Conservation (phyloP, 2,888 invertebrate genomes). For the Conus canariensis region DNA sequence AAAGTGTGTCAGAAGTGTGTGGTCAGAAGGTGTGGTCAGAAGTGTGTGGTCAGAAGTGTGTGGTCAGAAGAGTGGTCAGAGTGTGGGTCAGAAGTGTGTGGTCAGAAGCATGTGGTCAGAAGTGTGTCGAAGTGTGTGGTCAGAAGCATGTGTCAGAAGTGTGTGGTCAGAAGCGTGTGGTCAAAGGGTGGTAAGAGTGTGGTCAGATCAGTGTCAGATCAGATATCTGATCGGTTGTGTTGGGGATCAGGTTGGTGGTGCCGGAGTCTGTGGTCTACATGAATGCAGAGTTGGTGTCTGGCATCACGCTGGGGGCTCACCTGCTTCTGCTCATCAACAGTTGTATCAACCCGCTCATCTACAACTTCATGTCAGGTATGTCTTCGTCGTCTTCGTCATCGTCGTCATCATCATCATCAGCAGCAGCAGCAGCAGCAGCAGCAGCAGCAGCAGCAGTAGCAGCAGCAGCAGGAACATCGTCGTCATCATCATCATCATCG, state of each 20-base stretch:
- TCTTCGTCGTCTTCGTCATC: too few relatives aligned
- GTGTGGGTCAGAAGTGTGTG: too few relatives aligned
- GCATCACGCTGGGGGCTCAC: slow-evolving; percentile 46
- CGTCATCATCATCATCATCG: background rate
- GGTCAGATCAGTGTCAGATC: background rate
- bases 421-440: background rate
- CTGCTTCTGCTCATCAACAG: slow-evolving; percentile 49
- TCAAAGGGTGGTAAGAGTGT: background rate
- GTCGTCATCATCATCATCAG: too few relatives aligned
- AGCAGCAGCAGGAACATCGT: background rate
- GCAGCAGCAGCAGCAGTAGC: background rate
- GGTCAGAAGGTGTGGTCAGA: too few relatives aligned
- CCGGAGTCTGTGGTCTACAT: background rate
- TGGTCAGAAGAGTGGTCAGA: too few relatives aligned
- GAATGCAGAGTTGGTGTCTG: slow-evolving; percentile 36
- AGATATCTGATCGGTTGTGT: background rate
- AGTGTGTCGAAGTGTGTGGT: background rate
- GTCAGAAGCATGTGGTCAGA: too few relatives aligned
- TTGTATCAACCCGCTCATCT: slow-evolving; percentile 50
- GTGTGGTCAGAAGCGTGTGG: background rate
- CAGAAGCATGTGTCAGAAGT: background rate
- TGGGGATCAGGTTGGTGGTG: background rate
- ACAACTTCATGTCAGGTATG: slow-evolving; percentile 48
- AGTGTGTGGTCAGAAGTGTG: too few relatives aligned
- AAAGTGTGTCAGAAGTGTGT: too few relatives aligned